These are phyloP conservation scores for Danaus plexippus DNA, from an alignment of 1,140 invertebrate species.

Conservation along the genomic window DNA sequence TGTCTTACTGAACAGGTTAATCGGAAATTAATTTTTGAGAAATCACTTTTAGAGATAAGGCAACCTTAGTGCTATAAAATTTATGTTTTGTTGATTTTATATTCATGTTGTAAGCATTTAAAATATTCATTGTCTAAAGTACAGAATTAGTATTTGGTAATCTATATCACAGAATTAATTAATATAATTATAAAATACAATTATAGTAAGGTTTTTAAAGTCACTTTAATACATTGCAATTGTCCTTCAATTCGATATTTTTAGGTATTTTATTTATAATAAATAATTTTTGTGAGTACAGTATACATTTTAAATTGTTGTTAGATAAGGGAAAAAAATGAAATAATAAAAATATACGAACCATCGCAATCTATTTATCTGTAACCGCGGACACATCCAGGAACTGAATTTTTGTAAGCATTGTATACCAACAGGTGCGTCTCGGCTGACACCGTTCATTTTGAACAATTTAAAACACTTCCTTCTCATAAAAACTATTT, in stretches of 20 bases:
- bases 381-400: slow-evolving; percentile 70
- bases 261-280: not conserved
- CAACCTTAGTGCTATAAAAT: too few relatives aligned
- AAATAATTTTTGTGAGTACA: not conserved
- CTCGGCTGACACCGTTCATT: slow-evolving; percentile 66
- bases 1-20: too few relatives aligned
- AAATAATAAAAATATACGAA: slow-evolving; percentile 33
- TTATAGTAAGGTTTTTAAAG: too few relatives aligned
- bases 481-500: slow-evolving; percentile 31
- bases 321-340: not conserved
- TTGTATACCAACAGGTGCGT: slow-evolving; percentile 73
- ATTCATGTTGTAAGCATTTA: too few relatives aligned
- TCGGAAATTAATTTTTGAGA: too few relatives aligned
- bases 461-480: slow-evolving; percentile 35
- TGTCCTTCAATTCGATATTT: not conserved
- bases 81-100: too few relatives aligned
- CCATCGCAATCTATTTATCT: slow-evolving; percentile 75
- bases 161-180: too few relatives aligned
- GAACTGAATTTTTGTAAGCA: slow-evolving; percentile 65
- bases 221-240: too few relatives aligned
- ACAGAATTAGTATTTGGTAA: too few relatives aligned
- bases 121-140: too few relatives aligned
- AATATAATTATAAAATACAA: too few relatives aligned
- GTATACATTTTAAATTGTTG: not conserved
- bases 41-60: too few relatives aligned